These are phyloP conservation scores for Saturnia japonica DNA, from an alignment of 2,888 invertebrate species.

Conservation along the genomic window DNA sequence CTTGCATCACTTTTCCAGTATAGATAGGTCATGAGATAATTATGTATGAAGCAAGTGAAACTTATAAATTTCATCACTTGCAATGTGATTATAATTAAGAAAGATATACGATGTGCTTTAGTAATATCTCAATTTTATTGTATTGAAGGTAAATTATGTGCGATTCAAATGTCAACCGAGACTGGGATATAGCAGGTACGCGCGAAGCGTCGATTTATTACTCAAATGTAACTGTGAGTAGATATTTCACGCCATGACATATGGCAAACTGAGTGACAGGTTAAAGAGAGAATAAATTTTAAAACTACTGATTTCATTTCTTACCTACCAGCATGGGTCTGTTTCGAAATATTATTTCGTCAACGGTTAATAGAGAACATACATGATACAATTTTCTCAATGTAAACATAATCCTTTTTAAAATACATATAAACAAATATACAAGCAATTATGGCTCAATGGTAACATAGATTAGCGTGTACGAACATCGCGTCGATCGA, in stretches of 20 bases:
- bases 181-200: neutral
- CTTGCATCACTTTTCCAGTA: neutral
- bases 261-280: conserved; percentile 3
- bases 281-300: conserved; percentile 3
- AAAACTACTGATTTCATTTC: conserved; percentile 10
- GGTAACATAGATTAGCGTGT: no score
- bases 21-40: neutral
- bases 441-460: no score
- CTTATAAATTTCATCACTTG: neutral
- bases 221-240: neutral
- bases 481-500: no score
- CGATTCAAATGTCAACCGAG: conserved; percentile 20
- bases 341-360: neutral
- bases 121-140: conserved; percentile 24
- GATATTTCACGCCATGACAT: conserved; percentile 1
- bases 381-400: neutral
- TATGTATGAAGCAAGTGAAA: neutral
- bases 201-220: conserved; percentile 10
- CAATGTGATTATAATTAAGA: neutral
- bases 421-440: no score
- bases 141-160: conserved; percentile 22
- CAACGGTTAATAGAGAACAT: neutral
- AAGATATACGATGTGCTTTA: conserved; percentile 14
- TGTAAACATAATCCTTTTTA: no score
- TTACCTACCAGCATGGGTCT: neutral